Conservation (phyloP, 53 echinoderm and acorn worm species). For the Hippasteria phrygiana region DNA sequence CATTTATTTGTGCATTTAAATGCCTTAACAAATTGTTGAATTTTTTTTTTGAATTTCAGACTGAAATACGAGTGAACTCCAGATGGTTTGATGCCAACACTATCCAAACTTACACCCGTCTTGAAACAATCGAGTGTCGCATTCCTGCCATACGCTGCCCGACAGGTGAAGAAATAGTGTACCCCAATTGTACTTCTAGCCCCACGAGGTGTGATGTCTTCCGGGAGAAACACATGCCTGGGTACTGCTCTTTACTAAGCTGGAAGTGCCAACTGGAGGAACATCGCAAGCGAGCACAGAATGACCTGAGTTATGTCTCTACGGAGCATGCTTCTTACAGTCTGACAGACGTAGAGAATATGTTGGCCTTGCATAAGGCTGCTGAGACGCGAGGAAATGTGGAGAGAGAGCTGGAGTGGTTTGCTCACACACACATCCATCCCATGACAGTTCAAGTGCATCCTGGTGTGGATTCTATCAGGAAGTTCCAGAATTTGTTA, state of each 20-base stretch:
- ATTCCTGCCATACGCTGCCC: slow-evolving; percentile 47
- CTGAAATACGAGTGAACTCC: slow-evolving; percentile 42
- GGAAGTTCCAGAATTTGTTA: slow-evolving; percentile 31
- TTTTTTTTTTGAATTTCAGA: slow-evolving; percentile 20
- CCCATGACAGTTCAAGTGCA: slow-evolving; percentile 2
- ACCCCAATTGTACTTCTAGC: slow-evolving; percentile 1
- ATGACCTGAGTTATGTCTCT: slow-evolving; percentile 16
- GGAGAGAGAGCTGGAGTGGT: slow-evolving; percentile 66
- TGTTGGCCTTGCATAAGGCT: slow-evolving; percentile 52
- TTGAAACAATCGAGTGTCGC: slow-evolving; percentile 34
- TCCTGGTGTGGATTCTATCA: slow-evolving; percentile 20
- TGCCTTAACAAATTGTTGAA: neutral
- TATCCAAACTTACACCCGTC: slow-evolving; percentile 50
- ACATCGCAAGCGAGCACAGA: slow-evolving; percentile 26
- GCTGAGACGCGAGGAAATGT: slow-evolving; percentile 29
- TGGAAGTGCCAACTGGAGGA: slow-evolving; percentile 56
- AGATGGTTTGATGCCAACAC: slow-evolving; percentile 23
- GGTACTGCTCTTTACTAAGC: slow-evolving; percentile 7
- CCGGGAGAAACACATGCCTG: slow-evolving; percentile 40
- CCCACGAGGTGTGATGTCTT: slow-evolving; percentile 38
- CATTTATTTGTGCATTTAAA: neutral
- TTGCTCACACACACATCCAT: slow-evolving; percentile 26
- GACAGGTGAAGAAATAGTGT: slow-evolving; percentile 16
- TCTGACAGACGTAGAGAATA: slow-evolving; percentile 22
- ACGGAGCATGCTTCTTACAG: slow-evolving; percentile 12